Conservation (phyloP, 2,797 vertebrate genomes). For the Tapirus indicus region DNA sequence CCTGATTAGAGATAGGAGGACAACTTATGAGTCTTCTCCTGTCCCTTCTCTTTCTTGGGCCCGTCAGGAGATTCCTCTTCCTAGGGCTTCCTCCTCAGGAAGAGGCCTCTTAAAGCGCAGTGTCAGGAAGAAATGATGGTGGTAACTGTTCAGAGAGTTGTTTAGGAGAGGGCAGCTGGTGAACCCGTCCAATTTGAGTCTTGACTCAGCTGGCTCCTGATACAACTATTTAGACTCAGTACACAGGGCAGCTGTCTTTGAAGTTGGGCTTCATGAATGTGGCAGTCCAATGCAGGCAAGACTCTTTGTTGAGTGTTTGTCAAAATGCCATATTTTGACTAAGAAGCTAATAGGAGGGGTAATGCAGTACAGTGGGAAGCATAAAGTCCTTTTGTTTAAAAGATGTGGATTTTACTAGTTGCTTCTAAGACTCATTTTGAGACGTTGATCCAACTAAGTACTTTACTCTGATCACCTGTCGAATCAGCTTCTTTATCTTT, state of each 20-base stretch:
- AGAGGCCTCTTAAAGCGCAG: neutral
- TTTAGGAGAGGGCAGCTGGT: neutral
- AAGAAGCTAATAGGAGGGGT: neutral
- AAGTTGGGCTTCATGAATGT: neutral
- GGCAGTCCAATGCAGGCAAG: neutral
- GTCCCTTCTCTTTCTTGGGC: neutral
- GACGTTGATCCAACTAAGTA: neutral
- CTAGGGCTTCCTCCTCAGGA: neutral
- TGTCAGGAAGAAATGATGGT: neutral
- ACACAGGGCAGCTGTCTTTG: neutral
- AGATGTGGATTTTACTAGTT: neutral
- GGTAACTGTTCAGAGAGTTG: neutral
- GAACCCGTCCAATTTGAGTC: neutral
- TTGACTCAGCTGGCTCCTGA: neutral
- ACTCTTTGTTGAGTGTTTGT: neutral
- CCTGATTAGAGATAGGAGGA: neutral
- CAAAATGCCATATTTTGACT: neutral
- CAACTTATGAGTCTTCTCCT: neutral
- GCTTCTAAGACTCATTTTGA: conserved; percentile 4
- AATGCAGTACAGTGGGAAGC: neutral
- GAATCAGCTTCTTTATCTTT: neutral
- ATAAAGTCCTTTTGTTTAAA: neutral
- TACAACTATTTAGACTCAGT: neutral
- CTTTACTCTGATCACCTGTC: neutral
- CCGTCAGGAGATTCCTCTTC: neutral